A percentile compares a stretch with the other conserved stretches of the same genome.
Evolutionary conservation across 2,797 vertebrate species (phyloP).

Genomic region (Helicolenus hilgendorfi): DNA sequence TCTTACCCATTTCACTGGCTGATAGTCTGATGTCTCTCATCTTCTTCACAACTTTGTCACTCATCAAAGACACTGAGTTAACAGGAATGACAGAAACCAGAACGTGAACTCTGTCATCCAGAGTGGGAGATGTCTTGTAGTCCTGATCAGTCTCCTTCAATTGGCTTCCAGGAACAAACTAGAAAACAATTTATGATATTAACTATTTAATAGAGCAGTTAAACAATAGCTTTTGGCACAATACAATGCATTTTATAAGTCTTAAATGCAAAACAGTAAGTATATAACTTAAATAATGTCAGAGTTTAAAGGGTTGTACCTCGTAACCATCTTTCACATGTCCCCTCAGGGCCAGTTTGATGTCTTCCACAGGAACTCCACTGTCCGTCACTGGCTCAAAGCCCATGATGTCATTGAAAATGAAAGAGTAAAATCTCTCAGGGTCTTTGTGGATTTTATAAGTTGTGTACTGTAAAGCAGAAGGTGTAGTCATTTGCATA

Average conservation of each 20-base stretch:
- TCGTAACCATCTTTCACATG: conserved; percentile 42
- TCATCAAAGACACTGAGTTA: fast-evolving
- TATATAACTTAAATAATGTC: neutral
- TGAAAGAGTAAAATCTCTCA: neutral
- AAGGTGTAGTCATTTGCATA: neutral
- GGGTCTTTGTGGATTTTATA: conserved; percentile 15
- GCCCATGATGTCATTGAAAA: conserved; percentile 69
- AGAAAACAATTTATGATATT: neutral
- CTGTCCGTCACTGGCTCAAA: fast-evolving
- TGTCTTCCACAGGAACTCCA: conserved; percentile 23
- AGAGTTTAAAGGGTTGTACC: conserved; percentile 24
- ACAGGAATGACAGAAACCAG: conserved; percentile 56
- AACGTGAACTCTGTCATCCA: conserved; percentile 50
- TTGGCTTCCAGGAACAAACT: neutral
- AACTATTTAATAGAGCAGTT: neutral
- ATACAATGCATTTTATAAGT: neutral
- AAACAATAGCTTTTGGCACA: neutral
- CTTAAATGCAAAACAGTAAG: neutral
- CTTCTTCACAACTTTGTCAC: neutral
- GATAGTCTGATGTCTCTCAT: conserved; percentile 39
- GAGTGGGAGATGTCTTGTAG: neutral
- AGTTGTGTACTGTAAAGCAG: conserved; percentile 35
- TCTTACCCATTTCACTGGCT: conserved; percentile 55
- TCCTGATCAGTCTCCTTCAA: fast-evolving
- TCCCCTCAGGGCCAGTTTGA: conserved; percentile 50